Conservation (phyloP, 2,888 invertebrate species). For the Xylota sylvarum region DNA sequence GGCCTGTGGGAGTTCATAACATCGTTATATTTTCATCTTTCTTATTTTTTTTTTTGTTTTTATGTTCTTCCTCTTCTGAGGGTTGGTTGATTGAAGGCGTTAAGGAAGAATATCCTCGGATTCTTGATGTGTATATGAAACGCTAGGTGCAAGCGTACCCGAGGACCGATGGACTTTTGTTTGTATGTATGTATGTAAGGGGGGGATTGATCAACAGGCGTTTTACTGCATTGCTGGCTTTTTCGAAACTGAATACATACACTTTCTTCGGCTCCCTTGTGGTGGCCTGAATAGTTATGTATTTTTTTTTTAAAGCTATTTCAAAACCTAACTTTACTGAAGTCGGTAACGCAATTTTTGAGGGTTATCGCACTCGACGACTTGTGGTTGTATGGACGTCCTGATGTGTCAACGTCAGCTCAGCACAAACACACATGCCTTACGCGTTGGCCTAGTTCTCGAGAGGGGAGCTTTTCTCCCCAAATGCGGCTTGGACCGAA, state of each 20-base stretch:
- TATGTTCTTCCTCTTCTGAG: conserved; percentile 1
- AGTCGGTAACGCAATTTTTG: conserved; percentile 40
- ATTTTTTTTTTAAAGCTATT: background rate
- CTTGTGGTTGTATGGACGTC: background rate
- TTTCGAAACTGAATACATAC: conserved; percentile 14
- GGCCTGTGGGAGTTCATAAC: conserved; percentile 60
- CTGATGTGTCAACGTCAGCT: conserved; percentile 31
- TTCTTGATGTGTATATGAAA: background rate
- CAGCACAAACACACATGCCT: conserved; percentile 29
- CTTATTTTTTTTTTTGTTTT: conserved; percentile 20
- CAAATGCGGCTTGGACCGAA: conserved; percentile 59
- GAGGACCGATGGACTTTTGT: background rate
- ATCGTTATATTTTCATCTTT: conserved; percentile 56
- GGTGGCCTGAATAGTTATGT: background rate
- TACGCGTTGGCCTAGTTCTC: conserved; percentile 69
- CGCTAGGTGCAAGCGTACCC: conserved; percentile 38
- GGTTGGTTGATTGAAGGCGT: conserved; percentile 46
- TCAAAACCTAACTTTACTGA: background rate
- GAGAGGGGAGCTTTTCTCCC: conserved; percentile 64
- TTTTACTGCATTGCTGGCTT: conserved; percentile 78
- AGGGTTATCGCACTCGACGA: conserved; percentile 43
- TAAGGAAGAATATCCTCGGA: conserved; percentile 29
- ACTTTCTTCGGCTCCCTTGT: background rate
- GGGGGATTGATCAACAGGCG: conserved; percentile 77
- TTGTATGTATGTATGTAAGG: conserved; percentile 1